phyloP scores from a whole-genome alignment of 2,888 invertebrate genomes.

The Camponotus fellah region DNA sequence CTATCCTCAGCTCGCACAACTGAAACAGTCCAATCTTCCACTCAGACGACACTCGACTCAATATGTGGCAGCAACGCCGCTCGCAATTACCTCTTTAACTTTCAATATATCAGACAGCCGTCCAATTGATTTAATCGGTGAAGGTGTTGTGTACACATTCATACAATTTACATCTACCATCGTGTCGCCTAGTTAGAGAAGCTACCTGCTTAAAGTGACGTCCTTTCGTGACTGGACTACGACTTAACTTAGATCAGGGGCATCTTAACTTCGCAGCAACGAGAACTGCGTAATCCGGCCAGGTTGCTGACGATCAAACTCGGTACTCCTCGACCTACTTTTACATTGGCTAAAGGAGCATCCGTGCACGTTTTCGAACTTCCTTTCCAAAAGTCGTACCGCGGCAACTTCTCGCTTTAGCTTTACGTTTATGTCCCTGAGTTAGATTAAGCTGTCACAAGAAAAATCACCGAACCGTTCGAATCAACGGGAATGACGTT shows the following conservation, averaged over 20 bases:
- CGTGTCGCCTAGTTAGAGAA: neutral
- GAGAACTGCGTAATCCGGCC: conserved; percentile 41
- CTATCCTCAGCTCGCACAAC: conserved; percentile 73
- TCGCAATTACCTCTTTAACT: conserved; percentile 81
- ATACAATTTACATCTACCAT: conserved; percentile 4
- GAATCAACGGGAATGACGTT: conserved; percentile 26
- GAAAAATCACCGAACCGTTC: conserved; percentile 29
- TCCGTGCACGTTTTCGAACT: conserved; percentile 47
- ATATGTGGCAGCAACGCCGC: conserved; percentile 76
- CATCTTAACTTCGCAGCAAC: conserved; percentile 39
- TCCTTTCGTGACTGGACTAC: conserved; percentile 50
- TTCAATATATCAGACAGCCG: conserved; percentile 73
- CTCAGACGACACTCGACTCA: conserved; percentile 82
- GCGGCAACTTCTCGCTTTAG: conserved; percentile 34
- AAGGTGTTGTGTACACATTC: conserved; percentile 65
- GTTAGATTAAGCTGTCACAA: conserved; percentile 34
- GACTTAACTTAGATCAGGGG: conserved; percentile 47
- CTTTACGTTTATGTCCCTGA: conserved; percentile 40
- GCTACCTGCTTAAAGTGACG: conserved; percentile 48
- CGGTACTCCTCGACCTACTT: conserved; percentile 44
- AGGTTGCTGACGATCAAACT: conserved; percentile 51
- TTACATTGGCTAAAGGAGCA: conserved; percentile 43
- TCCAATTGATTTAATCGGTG: conserved; percentile 76
- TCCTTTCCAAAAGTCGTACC: conserved; percentile 39
- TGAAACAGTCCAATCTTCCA: conserved; percentile 82